phyloP scores from a whole-genome alignment of 23 tunicate genomes.

The Botrylloides violaceus region DNA sequence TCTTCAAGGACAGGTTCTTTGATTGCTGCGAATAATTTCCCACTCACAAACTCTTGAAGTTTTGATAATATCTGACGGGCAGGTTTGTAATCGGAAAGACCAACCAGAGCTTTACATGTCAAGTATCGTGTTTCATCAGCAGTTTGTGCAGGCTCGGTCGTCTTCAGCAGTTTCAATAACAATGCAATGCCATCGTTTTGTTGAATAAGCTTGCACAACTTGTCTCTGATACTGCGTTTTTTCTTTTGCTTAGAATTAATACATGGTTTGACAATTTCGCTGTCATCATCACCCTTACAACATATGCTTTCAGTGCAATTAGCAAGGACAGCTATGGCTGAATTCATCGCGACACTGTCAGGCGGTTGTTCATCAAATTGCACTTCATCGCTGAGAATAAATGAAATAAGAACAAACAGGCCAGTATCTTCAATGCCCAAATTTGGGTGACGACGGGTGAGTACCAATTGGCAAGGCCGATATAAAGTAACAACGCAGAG shows the following conservation, averaged over 20 bases:
- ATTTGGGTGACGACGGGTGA: conserved; percentile 31
- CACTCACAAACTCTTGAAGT: conserved; percentile 60
- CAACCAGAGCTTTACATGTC: conserved; percentile 77
- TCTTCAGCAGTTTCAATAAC: conserved; percentile 32
- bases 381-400: too few relatives aligned
- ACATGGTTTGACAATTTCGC: background rate
- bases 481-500: conserved; percentile 56
- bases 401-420: too few relatives aligned
- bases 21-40: conserved; percentile 45
- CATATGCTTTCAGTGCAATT: background rate
- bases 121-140: conserved; percentile 59
- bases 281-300: background rate
- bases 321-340: background rate
- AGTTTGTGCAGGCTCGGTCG: conserved; percentile 46
- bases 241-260: too few relatives aligned
- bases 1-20: conserved; percentile 64
- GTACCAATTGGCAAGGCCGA: conserved; percentile 29
- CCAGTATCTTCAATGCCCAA: background rate
- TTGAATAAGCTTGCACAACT: conserved; percentile 47
- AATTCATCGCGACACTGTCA: background rate
- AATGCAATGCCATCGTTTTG: conserved; percentile 55
- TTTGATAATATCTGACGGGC: conserved; percentile 69
- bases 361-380: too few relatives aligned
- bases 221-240: background rate
- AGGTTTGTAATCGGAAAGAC: conserved; percentile 50